A percentile compares a stretch with the other conserved stretches of the same genome.
These are phyloP conservation scores for Xenopus borealis DNA, from an alignment of 2,113 vertebrate species.

Conservation along the genomic window DNA sequence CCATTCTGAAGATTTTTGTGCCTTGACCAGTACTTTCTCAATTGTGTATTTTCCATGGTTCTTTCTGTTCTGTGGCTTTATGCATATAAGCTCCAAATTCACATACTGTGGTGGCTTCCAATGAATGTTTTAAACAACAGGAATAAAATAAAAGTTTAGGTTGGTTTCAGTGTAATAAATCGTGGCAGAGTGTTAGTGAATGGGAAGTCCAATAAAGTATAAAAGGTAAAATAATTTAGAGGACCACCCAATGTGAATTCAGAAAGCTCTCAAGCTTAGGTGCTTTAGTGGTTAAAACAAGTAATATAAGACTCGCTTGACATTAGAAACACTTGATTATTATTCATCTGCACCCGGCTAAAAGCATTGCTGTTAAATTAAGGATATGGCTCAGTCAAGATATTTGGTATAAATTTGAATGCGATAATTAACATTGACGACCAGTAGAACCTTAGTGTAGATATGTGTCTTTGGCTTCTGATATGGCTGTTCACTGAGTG, in stretches of 20 bases:
- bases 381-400: background rate
- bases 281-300: background rate
- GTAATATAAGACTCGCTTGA: background rate
- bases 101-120: background rate
- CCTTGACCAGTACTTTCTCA: background rate
- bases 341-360: background rate
- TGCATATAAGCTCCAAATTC: background rate
- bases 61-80: background rate
- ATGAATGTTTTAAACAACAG: background rate
- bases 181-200: background rate
- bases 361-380: background rate
- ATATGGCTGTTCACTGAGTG: too few species aligned
- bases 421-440: background rate
- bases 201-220: background rate
- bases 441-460: background rate
- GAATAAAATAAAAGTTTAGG: background rate
- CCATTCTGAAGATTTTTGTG: too few species aligned
- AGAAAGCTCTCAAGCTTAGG: background rate
- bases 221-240: background rate
- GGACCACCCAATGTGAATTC: conserved; percentile 19
- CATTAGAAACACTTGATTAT: background rate
- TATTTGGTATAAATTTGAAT: background rate
- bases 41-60: background rate
- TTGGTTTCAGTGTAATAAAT: conserved; percentile 1
- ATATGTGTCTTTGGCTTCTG: background rate